Conservation (phyloP, 2,797 vertebrate species). For the Poecilia wingei region DNA sequence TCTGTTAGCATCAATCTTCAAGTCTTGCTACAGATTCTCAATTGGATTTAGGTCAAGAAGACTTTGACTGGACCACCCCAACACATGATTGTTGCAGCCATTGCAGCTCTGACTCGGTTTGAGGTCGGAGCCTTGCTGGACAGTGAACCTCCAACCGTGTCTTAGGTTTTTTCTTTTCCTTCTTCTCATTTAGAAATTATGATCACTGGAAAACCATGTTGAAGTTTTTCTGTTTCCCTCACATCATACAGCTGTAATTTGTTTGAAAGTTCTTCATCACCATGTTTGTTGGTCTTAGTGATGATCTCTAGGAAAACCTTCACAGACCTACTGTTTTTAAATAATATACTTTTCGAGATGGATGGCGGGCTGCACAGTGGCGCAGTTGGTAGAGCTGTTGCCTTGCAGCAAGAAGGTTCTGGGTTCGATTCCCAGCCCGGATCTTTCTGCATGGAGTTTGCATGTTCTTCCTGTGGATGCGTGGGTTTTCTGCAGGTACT, state of each 20-base stretch:
- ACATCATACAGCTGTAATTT: neutral
- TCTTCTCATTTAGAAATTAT: neutral
- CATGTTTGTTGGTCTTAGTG: neutral
- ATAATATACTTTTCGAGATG: neutral
- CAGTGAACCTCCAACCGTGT: neutral
- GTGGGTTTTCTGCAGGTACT: too few species aligned
- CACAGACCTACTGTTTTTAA: neutral
- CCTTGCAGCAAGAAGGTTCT: too few species aligned
- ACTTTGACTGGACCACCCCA: neutral
- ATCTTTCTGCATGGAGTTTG: too few species aligned
- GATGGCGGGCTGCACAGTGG: neutral
- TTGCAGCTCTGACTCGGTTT: neutral
- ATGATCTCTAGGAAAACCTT: neutral
- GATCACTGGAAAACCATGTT: neutral
- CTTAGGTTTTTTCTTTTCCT: neutral
- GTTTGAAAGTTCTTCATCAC: neutral
- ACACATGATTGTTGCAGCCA: neutral
- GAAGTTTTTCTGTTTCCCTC: neutral
- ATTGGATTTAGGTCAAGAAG: neutral
- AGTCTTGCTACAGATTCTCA: neutral
- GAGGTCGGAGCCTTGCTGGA: neutral
- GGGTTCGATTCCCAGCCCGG: too few species aligned
- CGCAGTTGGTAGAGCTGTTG: too few species aligned
- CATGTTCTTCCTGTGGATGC: too few species aligned
- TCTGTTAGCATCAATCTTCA: neutral